phyloP scores from a whole-genome alignment of 2,113 vertebrate genomes.

The Rattus rattus region DNA sequence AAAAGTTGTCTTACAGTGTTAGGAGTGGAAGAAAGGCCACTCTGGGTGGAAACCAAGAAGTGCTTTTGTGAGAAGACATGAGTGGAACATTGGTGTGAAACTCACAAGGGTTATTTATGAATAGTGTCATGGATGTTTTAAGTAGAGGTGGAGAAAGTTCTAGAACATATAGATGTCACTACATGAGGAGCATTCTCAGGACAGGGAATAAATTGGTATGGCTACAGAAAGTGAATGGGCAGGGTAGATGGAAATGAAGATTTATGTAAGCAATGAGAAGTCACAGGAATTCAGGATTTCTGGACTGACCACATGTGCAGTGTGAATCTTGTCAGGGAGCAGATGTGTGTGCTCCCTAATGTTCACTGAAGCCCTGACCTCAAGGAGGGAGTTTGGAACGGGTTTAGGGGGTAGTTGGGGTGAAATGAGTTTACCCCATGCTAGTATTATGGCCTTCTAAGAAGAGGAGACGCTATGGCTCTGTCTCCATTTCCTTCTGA shows the following conservation, averaged over 20 bases:
- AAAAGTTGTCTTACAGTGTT: rapidly evolving
- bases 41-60: not conserved
- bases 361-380: not conserved
- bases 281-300: not conserved
- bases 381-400: not conserved
- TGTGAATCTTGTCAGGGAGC: not conserved
- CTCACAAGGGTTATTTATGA: not conserved
- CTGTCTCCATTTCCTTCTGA: not conserved
- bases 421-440: not conserved
- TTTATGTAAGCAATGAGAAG: not conserved
- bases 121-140: not conserved
- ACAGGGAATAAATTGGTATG: too few species aligned
- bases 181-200: not conserved
- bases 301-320: rapidly evolving
- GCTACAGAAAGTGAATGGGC: not conserved
- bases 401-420: not conserved
- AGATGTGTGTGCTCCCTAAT: rapidly evolving
- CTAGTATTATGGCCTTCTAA: not conserved
- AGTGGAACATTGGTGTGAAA: not conserved
- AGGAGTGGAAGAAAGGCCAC: too few species aligned
- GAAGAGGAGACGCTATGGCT: not conserved
- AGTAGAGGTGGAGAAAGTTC: not conserved
- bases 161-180: not conserved
- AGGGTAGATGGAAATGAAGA: not conserved
- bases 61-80: not conserved